Evolutionary conservation across 2,888 invertebrate genomes (phyloP).

Genomic region (Andricus quercusramuli): DNA sequence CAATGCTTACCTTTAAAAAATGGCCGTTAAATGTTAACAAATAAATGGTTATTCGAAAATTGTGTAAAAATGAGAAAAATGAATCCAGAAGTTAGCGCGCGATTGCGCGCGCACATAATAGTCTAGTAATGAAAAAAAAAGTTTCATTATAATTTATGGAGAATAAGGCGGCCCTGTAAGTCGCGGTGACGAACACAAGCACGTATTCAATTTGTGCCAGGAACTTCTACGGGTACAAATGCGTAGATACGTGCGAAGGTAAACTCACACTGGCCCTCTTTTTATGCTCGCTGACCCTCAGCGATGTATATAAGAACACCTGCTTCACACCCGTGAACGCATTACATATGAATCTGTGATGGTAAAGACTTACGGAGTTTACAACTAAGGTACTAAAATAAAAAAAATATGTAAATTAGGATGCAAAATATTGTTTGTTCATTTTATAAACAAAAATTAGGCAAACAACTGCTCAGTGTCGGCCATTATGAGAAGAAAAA

Average conservation of each 20-base stretch:
- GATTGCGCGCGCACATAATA: too few relatives aligned
- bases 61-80: too few relatives aligned
- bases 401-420: too few relatives aligned
- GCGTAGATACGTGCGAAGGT: not conserved
- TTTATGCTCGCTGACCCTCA: conserved; percentile 12
- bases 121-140: not conserved
- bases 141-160: not conserved
- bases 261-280: conserved; percentile 3
- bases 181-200: conserved; percentile 16
- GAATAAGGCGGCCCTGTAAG: not conserved
- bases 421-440: too few relatives aligned
- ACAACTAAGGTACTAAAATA: too few relatives aligned
- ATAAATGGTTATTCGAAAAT: too few relatives aligned
- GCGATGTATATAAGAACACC: not conserved
- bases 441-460: too few relatives aligned
- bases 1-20: too few relatives aligned
- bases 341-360: conserved; percentile 16
- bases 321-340: conserved; percentile 24
- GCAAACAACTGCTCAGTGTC: too few relatives aligned
- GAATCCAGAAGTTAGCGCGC: too few relatives aligned
- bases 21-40: too few relatives aligned
- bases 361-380: not conserved
- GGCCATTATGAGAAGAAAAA: too few relatives aligned
- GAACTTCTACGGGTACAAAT: not conserved
- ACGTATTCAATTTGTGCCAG: conserved; percentile 14